phyloP scores from a whole-genome alignment of 1,140 invertebrate species.

The Heliconius himera region DNA sequence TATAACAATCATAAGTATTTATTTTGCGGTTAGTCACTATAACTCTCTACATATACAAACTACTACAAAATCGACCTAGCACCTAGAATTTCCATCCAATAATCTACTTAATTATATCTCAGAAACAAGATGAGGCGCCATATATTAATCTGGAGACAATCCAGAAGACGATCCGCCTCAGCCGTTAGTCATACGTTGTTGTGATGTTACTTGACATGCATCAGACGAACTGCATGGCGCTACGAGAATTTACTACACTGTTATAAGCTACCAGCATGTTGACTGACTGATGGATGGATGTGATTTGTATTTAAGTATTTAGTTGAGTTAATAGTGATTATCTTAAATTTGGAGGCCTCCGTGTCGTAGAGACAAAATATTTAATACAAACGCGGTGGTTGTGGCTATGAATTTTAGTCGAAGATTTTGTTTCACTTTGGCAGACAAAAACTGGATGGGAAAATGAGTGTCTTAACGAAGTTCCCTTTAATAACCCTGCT shows the following conservation, averaged over 20 bases:
- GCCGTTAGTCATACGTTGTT: constrained; percentile 25
- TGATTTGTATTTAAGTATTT: neutral
- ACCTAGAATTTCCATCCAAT: neutral
- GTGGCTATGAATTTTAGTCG: no score
- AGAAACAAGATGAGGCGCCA: constrained; percentile 11
- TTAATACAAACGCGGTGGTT: no score
- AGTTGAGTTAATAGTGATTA: neutral
- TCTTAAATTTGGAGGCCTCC: neutral
- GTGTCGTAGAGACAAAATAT: no score
- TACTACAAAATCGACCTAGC: neutral
- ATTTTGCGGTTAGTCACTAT: neutral
- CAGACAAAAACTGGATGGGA: no score
- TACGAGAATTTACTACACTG: constrained; percentile 19
- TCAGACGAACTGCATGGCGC: constrained; percentile 16
- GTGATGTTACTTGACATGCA: constrained; percentile 19
- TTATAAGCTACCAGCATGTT: neutral
- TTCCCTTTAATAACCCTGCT: no score
- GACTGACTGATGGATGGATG: neutral
- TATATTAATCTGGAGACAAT: constrained; percentile 26
- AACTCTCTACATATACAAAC: neutral
- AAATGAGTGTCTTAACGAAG: no score
- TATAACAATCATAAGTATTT: neutral
- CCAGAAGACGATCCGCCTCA: constrained; percentile 18
- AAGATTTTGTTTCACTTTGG: no score
- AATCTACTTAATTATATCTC: constrained; percentile 8